These are phyloP conservation scores for Eumaeus atala DNA, from an alignment of 1,140 invertebrate genomes.

Conservation along the genomic window DNA sequence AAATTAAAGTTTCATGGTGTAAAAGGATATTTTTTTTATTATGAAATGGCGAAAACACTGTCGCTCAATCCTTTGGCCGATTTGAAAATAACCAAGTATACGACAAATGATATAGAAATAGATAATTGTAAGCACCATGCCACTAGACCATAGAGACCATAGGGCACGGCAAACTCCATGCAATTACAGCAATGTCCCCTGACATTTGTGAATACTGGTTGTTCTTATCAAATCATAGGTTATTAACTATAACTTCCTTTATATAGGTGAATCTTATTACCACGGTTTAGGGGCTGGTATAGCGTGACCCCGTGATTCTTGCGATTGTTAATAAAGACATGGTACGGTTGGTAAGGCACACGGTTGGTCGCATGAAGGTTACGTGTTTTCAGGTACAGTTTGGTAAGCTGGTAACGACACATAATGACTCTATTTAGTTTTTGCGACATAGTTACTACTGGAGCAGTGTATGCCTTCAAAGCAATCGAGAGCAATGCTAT, in stretches of 20 bases:
- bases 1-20: no score
- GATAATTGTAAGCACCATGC: conserved; percentile 2
- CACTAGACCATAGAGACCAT: conserved; percentile 23
- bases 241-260: conserved; percentile 11
- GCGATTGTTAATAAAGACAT: conserved; percentile 1
- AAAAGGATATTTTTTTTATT: no score
- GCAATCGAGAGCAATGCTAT: no score
- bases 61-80: no score
- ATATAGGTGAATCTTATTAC: conserved; percentile 1
- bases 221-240: conserved; percentile 37
- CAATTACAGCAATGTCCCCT: conserved; percentile 33
- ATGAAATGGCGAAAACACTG: no score
- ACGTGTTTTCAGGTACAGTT: conserved; percentile 2
- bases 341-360: conserved; percentile 6
- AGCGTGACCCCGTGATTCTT: background rate
- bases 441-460: background rate
- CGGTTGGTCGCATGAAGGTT: conserved; percentile 13
- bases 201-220: conserved; percentile 35
- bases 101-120: conserved; percentile 7
- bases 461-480: background rate
- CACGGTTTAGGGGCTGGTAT: background rate
- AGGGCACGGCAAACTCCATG: background rate
- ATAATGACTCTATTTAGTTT: conserved; percentile 4
- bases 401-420: background rate
- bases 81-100: conserved; percentile 3